Evolutionary conservation across 2,113 vertebrate species (phyloP).

Genomic region (Rousettus leschenaultii): DNA sequence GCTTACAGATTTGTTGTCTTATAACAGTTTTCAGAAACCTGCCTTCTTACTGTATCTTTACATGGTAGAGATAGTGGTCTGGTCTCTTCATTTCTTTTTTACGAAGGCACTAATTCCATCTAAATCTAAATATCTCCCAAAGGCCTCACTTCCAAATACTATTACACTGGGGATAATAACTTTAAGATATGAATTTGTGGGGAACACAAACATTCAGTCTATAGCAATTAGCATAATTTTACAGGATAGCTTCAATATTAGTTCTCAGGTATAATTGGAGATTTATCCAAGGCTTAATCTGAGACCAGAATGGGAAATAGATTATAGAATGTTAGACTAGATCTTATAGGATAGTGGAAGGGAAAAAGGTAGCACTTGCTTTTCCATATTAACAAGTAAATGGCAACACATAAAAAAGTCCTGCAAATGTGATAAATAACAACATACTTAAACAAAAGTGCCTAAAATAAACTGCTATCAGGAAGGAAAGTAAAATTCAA

Average conservation of each 20-base stretch:
- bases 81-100: neutral
- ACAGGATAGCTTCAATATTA: neutral
- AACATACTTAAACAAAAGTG: neutral
- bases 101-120: neutral
- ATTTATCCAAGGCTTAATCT: neutral
- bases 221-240: neutral
- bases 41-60: neutral
- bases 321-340: neutral
- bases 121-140: neutral
- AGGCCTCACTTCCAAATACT: neutral
- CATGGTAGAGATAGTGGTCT: neutral
- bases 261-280: neutral
- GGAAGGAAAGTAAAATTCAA: neutral
- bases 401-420: neutral
- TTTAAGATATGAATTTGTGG: neutral
- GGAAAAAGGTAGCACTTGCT: neutral
- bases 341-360: neutral
- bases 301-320: neutral
- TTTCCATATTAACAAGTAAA: constrained; percentile 4
- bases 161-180: neutral
- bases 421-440: neutral
- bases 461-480: neutral
- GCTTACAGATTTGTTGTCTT: neutral
- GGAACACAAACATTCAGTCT: neutral
- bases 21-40: neutral